A percentile compares a stretch with the other conserved stretches of the same genome.
Conservation (phyloP, 2,888 invertebrate species). For the Dicyrtomina minuta region DNA sequence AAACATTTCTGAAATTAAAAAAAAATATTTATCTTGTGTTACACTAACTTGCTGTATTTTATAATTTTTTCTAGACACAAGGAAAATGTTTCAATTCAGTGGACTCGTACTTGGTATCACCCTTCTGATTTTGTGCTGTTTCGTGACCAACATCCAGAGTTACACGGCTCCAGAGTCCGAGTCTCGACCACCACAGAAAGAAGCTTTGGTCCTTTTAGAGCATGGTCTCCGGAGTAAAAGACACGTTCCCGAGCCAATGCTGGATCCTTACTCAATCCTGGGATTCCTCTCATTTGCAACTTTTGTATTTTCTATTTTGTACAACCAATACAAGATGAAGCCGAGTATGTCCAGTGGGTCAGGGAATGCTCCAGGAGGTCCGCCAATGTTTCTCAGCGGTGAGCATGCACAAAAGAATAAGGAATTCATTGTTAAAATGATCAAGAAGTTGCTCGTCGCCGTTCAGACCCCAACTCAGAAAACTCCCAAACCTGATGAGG, state of each 20-base stretch:
- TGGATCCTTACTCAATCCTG: slow-evolving; percentile 50
- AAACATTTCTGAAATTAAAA: too few species aligned
- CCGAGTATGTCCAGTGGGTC: slow-evolving; percentile 13
- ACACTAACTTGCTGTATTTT: too few species aligned
- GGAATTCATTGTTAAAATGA: slow-evolving; percentile 40
- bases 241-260: slow-evolving; percentile 9
- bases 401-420: slow-evolving; percentile 35
- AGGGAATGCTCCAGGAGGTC: background rate
- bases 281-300: slow-evolving; percentile 51
- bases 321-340: slow-evolving; percentile 36
- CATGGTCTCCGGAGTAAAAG: background rate
- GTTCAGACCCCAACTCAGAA: background rate
- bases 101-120: background rate
- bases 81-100: too few species aligned
- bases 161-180: background rate
- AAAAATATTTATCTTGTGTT: too few species aligned
- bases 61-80: too few species aligned
- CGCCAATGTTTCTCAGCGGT: background rate
- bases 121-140: background rate
- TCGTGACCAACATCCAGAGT: background rate
- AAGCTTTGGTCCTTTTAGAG: too few species aligned
- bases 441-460: slow-evolving; percentile 40
- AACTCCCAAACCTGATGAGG: background rate
- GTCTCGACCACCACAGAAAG: background rate
- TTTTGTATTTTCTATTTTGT: slow-evolving; percentile 49